phyloP scores from a whole-genome alignment of 2,797 vertebrate species.

The Coregonus suidteri region DNA sequence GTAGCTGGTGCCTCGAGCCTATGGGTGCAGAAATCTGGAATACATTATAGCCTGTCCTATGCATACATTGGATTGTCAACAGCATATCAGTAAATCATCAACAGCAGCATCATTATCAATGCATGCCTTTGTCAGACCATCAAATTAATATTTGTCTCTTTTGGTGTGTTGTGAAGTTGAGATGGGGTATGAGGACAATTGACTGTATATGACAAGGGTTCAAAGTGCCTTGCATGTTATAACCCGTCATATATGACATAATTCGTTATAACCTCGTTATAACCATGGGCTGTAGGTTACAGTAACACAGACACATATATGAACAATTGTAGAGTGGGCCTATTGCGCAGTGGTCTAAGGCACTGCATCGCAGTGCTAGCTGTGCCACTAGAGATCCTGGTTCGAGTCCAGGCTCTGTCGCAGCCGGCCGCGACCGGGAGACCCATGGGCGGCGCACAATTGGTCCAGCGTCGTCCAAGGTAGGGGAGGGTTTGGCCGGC shows the following conservation, averaged over 20 bases:
- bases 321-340: not conserved
- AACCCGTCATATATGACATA: not conserved
- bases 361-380: too few species aligned
- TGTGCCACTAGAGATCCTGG: too few species aligned
- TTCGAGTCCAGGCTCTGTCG: too few species aligned
- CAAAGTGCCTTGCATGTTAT: not conserved
- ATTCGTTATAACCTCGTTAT: not conserved
- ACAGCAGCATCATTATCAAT: not conserved
- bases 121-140: not conserved
- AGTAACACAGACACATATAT: not conserved
- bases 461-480: too few species aligned
- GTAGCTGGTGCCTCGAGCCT: not conserved
- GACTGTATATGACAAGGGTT: not conserved
- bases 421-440: too few species aligned
- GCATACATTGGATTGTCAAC: not conserved
- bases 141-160: not conserved
- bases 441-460: too few species aligned
- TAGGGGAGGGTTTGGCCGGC: too few species aligned
- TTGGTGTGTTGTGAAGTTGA: not conserved
- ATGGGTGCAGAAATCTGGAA: not conserved
- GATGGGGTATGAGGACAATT: not conserved
- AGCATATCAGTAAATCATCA: too few species aligned
- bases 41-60: not conserved
- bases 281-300: not conserved
- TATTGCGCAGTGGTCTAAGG: not conserved